phyloP scores from a whole-genome alignment of 2,797 vertebrate genomes.

The Toxotes lorentzi region DNA sequence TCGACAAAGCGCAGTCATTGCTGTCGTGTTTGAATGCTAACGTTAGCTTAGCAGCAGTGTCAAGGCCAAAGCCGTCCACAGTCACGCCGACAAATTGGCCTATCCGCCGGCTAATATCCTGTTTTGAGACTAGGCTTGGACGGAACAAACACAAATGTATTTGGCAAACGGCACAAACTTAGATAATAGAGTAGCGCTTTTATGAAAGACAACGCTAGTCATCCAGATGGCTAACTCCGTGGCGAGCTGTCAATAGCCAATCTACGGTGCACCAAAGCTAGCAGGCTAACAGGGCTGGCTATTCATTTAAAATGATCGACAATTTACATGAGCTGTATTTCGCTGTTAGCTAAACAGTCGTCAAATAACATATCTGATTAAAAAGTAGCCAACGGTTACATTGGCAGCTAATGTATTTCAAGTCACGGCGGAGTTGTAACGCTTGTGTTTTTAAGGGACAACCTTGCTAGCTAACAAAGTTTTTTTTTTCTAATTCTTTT shows the following conservation, averaged over 20 bases:
- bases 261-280: slow-evolving; percentile 40
- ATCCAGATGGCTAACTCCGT: slow-evolving; percentile 17
- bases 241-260: slow-evolving; percentile 21
- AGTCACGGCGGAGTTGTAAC: not conserved
- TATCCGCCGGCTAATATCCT: not conserved
- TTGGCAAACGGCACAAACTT: rapidly evolving
- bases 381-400: rapidly evolving
- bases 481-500: slow-evolving; percentile 80
- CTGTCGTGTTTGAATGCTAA: slow-evolving; percentile 72
- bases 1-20: slow-evolving; percentile 79
- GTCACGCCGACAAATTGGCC: slow-evolving; percentile 57
- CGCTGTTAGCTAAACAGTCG: slow-evolving; percentile 20
- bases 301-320: slow-evolving; percentile 50
- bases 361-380: not conserved
- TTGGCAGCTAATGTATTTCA: not conserved
- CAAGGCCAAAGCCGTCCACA: slow-evolving; percentile 75
- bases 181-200: rapidly evolving
- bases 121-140: not conserved
- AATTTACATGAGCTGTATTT: slow-evolving; percentile 25
- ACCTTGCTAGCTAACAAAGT: slow-evolving; percentile 56
- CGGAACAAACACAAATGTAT: rapidly evolving
- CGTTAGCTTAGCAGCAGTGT: slow-evolving; percentile 72
- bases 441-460: not conserved
- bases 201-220: not conserved
- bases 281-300: slow-evolving; percentile 54